Evolutionary conservation across 2,888 invertebrate genomes (phyloP).

Genomic region (Smittia sp.): DNA sequence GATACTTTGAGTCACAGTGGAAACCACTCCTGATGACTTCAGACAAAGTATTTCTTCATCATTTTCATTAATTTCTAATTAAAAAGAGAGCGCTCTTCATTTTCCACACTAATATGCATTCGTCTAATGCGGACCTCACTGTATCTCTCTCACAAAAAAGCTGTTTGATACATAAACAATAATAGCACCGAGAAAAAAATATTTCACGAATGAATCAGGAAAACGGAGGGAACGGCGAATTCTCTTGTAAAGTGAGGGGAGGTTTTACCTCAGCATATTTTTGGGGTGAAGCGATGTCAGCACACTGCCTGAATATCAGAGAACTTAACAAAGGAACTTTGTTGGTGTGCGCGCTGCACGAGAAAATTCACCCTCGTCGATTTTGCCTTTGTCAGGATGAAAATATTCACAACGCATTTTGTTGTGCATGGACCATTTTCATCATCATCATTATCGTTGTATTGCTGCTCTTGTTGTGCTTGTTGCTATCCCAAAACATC

Average conservation of each 20-base stretch:
- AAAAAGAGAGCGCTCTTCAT: too few species aligned
- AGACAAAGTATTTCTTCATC: too few species aligned
- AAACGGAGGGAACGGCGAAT: neutral
- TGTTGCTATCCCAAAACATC: neutral
- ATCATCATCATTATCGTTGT: conserved; percentile 7
- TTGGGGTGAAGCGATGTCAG: conserved; percentile 7
- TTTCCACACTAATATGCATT: too few species aligned
- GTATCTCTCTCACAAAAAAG: neutral
- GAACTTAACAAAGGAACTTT: conserved; percentile 18
- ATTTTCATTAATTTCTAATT: too few species aligned
- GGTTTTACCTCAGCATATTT: neutral
- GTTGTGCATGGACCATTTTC: conserved; percentile 31
- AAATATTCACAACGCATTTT: conserved; percentile 38
- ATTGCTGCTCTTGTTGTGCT: conserved; percentile 3
- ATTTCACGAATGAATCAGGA: conserved; percentile 39
- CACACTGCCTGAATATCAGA: neutral
- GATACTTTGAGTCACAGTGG: too few species aligned
- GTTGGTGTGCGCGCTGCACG: neutral
- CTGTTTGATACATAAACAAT: conserved; percentile 39
- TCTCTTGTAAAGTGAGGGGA: conserved; percentile 3
- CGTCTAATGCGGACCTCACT: neutral
- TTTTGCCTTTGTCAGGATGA: conserved; percentile 11
- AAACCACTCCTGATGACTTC: too few species aligned
- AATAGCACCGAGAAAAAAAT: conserved; percentile 13
- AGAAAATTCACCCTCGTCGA: conserved; percentile 36